Evolutionary conservation across 2,797 vertebrate genomes (phyloP), one percentile per base, ranked within the genome.

Genomic region (Capromys pilorides): DNA sequence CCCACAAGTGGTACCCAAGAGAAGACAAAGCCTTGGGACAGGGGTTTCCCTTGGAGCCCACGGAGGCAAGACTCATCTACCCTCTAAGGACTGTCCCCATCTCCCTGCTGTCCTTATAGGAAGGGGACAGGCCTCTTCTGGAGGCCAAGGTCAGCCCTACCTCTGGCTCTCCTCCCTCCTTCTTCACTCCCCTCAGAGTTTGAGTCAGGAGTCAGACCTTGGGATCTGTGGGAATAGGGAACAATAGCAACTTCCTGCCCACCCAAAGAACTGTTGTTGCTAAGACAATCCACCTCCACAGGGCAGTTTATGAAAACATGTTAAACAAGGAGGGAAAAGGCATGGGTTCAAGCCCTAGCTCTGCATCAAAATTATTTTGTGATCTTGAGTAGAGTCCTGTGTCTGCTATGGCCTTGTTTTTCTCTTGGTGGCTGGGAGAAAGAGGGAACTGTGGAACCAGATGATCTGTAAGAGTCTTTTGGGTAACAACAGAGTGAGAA

Each of bases 221-320:
- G 28, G 82, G 33, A 73, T 82, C 26, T 78, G 59, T 92, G 86
- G 86, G 73, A 94, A 95, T 28, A 69, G 75, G 79, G 92, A 93
- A 95, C 91, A 91, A 78, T 79, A 66, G 71, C 87, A 87, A n/a
- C 62, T 57, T 95, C 77, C 39, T 33, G 64, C 67, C 57, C 45
- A 92, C 61, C 73, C 62, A 71, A 80, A 89, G 45, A 91, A 88
- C 41, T 86, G 88, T 94, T 96, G 94, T 94, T 96, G 94, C 84
- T 93, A 67, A 2, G 86, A 93, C 94, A 91, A 93, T 88, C 61
- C 83, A 41, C 94, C 69, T 88, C 88, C 80, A 81, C 18, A 39
- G 87, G 64, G 79, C 84, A 90, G 84, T 84, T 73, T 91, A 51
- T 31, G 36, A 51, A 39, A 94, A 69, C 82, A n/a, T 39, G 81